A percentile compares a stretch with the other conserved stretches of the same genome.
phyloP scores from a whole-genome alignment of 2,797 vertebrate genomes.

The Anolis apletophallus region DNA sequence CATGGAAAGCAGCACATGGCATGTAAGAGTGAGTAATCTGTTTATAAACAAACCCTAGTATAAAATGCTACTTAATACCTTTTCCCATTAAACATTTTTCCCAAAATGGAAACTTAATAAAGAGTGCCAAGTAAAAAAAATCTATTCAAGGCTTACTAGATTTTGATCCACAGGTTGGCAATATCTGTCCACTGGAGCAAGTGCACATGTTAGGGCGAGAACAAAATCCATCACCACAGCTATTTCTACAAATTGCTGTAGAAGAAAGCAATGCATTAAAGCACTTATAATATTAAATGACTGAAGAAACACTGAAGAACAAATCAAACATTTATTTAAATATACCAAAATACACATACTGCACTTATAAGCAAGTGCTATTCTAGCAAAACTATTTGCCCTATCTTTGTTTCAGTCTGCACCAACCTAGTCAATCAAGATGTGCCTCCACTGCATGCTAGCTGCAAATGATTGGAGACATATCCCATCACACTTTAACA shows the following conservation, averaged over 20 bases:
- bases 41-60: not conserved
- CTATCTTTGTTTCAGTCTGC: too few relatives aligned
- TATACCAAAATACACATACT: not conserved
- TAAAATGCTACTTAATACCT: not conserved
- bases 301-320: not conserved
- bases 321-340: not conserved
- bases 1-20: not conserved
- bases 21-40: not conserved
- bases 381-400: too few relatives aligned
- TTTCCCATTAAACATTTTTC: not conserved
- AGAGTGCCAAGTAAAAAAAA: not conserved
- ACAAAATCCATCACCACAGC: conserved; percentile 85
- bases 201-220: conserved; percentile 85
- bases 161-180: conserved; percentile 79
- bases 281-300: not conserved
- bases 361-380: not conserved
- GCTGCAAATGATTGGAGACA: not conserved
- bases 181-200: conserved; percentile 81
- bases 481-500: not conserved
- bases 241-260: conserved; percentile 83
- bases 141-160: conserved; percentile 69
- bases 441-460: not conserved
- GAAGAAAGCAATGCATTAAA: conserved; percentile 48
- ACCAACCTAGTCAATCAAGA: too few relatives aligned
- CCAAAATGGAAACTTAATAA: conserved; percentile 2